phyloP scores from a whole-genome alignment of 30 jellyfish, hydroid and myxozoan genomes.

The Catostylus mosaicus region DNA sequence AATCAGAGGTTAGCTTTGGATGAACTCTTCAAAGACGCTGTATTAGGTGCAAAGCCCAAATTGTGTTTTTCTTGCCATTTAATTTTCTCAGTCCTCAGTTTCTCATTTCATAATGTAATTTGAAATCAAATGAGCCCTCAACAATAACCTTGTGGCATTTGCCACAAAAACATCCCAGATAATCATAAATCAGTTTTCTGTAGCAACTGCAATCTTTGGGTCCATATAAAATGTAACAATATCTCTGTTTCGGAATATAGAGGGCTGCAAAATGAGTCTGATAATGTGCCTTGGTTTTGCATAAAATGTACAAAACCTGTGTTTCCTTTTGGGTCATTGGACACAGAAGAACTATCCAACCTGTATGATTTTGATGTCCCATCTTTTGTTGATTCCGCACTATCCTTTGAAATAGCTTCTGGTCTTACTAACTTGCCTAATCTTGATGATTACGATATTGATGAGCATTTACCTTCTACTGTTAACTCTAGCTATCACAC shows the following conservation, averaged over 20 bases:
- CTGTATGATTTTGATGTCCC: conserved; percentile 33
- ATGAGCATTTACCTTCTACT: conserved; percentile 5
- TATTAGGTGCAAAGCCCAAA: too few species aligned
- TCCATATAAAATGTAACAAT: conserved; percentile 38
- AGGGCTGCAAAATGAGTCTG: conserved; percentile 41
- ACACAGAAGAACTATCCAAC: conserved; percentile 7
- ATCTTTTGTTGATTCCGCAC: conserved; percentile 53
- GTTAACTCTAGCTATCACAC: neutral
- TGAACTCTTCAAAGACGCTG: too few species aligned
- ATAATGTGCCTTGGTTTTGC: conserved; percentile 45
- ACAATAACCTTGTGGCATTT: conserved; percentile 46
- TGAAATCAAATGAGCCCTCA: conserved; percentile 14
- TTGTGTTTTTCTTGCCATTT: too few species aligned
- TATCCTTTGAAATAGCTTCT: neutral
- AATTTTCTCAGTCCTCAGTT: too few species aligned
- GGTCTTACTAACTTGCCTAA: conserved; percentile 6
- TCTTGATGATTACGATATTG: conserved; percentile 35
- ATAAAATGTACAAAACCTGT: conserved; percentile 12
- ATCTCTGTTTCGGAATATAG: conserved; percentile 29
- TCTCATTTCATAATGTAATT: too few species aligned
- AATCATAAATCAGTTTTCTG: conserved; percentile 31
- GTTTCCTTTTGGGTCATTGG: conserved; percentile 42
- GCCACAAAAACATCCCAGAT: conserved; percentile 55
- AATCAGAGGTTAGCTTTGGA: too few species aligned
- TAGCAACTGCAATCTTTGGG: conserved; percentile 23